Evolutionary conservation across 2,113 vertebrate species (phyloP).

Genomic region (Engraulis encrasicolus): DNA sequence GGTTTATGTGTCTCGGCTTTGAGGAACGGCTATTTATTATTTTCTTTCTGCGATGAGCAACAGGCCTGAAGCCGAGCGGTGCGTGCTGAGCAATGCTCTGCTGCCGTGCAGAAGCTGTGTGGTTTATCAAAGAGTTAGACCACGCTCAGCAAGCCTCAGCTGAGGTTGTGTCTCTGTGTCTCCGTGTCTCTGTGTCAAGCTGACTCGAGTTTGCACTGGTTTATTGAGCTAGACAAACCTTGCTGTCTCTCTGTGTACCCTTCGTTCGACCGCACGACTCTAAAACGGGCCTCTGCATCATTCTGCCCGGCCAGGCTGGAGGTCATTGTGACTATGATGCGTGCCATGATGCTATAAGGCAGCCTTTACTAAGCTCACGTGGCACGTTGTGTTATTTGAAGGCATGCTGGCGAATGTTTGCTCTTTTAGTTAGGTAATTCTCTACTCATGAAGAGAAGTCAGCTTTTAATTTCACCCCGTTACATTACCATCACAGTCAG

Average conservation of each 20-base stretch:
- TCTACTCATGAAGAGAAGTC: no score
- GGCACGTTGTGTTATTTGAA: no score
- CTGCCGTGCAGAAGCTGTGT: neutral
- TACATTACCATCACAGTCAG: no score
- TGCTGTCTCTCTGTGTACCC: neutral
- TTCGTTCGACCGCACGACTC: neutral
- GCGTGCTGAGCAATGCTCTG: neutral
- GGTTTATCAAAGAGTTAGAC: neutral
- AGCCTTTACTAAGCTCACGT: neutral
- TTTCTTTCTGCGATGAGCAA: neutral
- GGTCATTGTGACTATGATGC: neutral
- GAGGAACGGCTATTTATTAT: slow-evolving; percentile 11
- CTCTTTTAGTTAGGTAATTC: no score
- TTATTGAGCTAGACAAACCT: neutral
- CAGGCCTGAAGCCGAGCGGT: neutral
- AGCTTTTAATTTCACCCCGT: no score
- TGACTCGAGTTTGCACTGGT: neutral
- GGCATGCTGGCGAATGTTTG: no score
- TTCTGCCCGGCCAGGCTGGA: neutral
- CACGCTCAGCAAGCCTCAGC: neutral
- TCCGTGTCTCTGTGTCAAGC: neutral
- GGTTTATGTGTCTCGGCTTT: neutral
- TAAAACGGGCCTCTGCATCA: neutral
- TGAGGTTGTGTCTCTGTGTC: neutral
- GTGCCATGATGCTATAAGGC: neutral